Conservation (phyloP, 1,140 invertebrate species). For the Tetramorium simillimum region DNA sequence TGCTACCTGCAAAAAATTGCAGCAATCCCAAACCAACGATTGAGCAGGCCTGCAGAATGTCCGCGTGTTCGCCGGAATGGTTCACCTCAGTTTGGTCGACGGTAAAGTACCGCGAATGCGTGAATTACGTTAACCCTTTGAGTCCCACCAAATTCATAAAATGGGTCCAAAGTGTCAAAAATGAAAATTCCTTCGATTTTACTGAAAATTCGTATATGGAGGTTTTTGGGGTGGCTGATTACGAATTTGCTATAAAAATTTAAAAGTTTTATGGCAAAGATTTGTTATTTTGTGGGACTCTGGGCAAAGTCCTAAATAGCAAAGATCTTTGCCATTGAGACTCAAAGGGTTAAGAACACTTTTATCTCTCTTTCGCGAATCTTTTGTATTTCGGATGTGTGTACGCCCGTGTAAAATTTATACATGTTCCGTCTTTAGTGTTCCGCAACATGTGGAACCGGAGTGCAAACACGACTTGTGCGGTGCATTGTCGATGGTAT, state of each 20-base stretch:
- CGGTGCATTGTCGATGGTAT: slow-evolving; percentile 81
- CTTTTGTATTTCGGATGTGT: neutral
- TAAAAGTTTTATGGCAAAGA: too few relatives aligned
- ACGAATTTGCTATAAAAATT: too few relatives aligned
- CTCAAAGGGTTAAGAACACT: too few relatives aligned
- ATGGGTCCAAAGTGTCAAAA: too few relatives aligned
- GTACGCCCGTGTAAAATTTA: neutral
- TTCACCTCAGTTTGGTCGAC: slow-evolving; percentile 88
- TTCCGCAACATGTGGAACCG: slow-evolving; percentile 86
- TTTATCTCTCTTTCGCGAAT: neutral
- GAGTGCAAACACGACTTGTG: slow-evolving; percentile 86
- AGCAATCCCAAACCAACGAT: slow-evolving; percentile 80
- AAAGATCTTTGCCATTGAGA: too few relatives aligned
- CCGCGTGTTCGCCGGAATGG: slow-evolving; percentile 88
- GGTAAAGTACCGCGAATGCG: slow-evolving; percentile 76
- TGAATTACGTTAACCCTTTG: too few relatives aligned
- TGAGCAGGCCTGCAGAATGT: slow-evolving; percentile 84
- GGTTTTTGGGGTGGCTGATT: too few relatives aligned
- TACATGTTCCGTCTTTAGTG: slow-evolving; percentile 74
- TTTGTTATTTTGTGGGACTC: too few relatives aligned
- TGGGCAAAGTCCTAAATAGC: too few relatives aligned
- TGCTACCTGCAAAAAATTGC: slow-evolving; percentile 83
- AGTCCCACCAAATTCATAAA: too few relatives aligned
- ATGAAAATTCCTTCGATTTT: too few relatives aligned
- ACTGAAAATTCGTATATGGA: too few relatives aligned